Conservation (phyloP, 2,113 vertebrate genomes). For the Dicentrarchus labrax region DNA sequence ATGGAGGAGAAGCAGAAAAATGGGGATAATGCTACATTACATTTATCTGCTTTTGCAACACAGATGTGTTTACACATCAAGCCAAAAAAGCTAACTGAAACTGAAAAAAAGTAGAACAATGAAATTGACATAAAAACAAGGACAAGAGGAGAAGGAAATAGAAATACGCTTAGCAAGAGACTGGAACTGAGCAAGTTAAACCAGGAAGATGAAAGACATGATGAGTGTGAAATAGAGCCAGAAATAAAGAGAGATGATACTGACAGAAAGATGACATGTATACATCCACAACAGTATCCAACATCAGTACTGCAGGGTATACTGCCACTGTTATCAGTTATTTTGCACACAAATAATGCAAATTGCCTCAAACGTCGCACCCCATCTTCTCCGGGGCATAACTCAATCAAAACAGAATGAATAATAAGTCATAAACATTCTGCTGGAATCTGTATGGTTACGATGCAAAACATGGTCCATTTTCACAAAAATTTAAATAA, state of each 20-base stretch:
- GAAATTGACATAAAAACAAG: background rate
- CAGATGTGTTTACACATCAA: background rate
- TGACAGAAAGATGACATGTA: background rate
- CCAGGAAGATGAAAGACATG: background rate
- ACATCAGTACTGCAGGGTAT: background rate
- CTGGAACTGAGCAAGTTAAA: slow-evolving; percentile 8
- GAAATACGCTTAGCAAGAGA: slow-evolving; percentile 20
- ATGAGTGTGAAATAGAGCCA: background rate
- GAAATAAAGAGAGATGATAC: background rate
- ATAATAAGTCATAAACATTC: background rate
- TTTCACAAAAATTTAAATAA: background rate
- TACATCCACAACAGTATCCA: background rate
- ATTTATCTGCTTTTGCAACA: background rate
- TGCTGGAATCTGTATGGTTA: background rate
- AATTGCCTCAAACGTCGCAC: background rate
- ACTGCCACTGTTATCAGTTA: background rate
- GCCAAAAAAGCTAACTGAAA: background rate
- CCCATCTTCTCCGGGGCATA: background rate
- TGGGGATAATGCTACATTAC: background rate
- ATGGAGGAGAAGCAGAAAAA: slow-evolving; percentile 6
- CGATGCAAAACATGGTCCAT: background rate
- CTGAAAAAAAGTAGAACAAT: background rate
- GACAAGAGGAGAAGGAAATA: slow-evolving; percentile 6
- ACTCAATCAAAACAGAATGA: background rate
- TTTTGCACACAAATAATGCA: background rate